Percentiles rank a stretch among this genome's conserved stretches.
These are phyloP conservation scores for Paedocypris micromegethes DNA, from an alignment of 2,797 vertebrate species.

Conservation along the genomic window DNA sequence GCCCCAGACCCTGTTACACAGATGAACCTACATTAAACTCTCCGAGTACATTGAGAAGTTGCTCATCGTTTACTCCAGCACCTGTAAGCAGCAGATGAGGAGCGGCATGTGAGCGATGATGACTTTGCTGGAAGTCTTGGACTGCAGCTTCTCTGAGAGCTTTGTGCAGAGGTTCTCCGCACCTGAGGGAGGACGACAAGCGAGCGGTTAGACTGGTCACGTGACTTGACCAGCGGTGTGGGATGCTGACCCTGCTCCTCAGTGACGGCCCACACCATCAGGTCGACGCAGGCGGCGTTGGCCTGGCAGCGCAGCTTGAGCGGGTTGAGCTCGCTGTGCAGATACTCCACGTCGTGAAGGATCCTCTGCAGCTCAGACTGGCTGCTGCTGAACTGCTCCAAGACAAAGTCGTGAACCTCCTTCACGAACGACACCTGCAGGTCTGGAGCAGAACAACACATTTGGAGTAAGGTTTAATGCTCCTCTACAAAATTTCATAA, in stretches of 20 bases:
- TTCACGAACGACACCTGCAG: slow-evolving; percentile 89
- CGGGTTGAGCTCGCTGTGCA: slow-evolving; percentile 87
- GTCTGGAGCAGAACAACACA: slow-evolving; percentile 61
- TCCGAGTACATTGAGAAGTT: background rate
- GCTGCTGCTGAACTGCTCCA: slow-evolving; percentile 95
- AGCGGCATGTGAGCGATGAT: slow-evolving; percentile 96
- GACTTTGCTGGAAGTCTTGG: slow-evolving; percentile 96
- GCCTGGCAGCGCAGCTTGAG: slow-evolving; percentile 94
- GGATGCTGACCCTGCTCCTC: slow-evolving; percentile 84
- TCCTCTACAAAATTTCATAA: no score
- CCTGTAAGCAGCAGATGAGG: slow-evolving; percentile 95
- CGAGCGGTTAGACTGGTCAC: background rate
- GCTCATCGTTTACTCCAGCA: slow-evolving; percentile 46
- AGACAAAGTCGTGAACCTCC: slow-evolving; percentile 93
- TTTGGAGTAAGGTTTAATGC: no score
- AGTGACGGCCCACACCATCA: slow-evolving; percentile 98
- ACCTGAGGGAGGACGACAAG: slow-evolving; percentile 60
- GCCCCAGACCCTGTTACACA: slow-evolving; percentile 79
- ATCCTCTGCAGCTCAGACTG: slow-evolving; percentile 94
- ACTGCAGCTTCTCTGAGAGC: slow-evolving; percentile 94
- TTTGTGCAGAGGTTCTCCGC: slow-evolving; percentile 96
- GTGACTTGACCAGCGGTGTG: background rate
- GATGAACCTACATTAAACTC: background rate
- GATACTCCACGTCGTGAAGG: slow-evolving; percentile 86
- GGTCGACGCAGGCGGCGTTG: slow-evolving; percentile 94